phyloP scores from a whole-genome alignment of 1,140 invertebrate genomes.

The Potamilus streckersoni region DNA sequence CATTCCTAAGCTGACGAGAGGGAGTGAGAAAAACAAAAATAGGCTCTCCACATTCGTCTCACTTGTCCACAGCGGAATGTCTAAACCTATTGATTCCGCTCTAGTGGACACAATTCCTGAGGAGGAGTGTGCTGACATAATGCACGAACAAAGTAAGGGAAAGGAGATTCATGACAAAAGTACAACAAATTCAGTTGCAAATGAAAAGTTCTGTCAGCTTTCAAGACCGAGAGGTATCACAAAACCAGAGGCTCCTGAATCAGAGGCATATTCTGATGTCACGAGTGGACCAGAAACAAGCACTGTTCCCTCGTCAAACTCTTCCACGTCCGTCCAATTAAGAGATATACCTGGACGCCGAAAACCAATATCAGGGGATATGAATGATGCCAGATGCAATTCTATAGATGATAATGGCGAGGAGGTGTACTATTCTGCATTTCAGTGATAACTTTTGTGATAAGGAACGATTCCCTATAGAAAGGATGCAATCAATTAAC shows the following conservation, averaged over 20 bases:
- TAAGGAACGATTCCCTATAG: no score
- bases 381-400: constrained; percentile 32
- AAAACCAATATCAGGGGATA: constrained; percentile 15
- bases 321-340: not conserved
- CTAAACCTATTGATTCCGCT: constrained; percentile 22
- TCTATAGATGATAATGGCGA: constrained; percentile 39
- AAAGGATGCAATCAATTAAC: no score
- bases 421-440: constrained; percentile 28
- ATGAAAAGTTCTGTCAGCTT: constrained; percentile 9
- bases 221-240: not conserved
- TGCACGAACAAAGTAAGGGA: not conserved
- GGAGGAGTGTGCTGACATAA: not conserved
- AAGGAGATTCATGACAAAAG: not conserved
- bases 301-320: not conserved
- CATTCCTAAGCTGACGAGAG: constrained; percentile 30
- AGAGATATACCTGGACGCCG: constrained; percentile 11
- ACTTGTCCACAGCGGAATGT: constrained; percentile 22
- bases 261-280: constrained; percentile 1
- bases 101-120: constrained; percentile 4
- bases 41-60: constrained; percentile 31
- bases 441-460: not conserved
- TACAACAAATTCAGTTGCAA: constrained; percentile 1
- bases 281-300: not conserved
- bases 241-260: not conserved
- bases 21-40: constrained; percentile 37